Conservation (phyloP, 2,797 vertebrate species). For the Cyprinella venusta region DNA sequence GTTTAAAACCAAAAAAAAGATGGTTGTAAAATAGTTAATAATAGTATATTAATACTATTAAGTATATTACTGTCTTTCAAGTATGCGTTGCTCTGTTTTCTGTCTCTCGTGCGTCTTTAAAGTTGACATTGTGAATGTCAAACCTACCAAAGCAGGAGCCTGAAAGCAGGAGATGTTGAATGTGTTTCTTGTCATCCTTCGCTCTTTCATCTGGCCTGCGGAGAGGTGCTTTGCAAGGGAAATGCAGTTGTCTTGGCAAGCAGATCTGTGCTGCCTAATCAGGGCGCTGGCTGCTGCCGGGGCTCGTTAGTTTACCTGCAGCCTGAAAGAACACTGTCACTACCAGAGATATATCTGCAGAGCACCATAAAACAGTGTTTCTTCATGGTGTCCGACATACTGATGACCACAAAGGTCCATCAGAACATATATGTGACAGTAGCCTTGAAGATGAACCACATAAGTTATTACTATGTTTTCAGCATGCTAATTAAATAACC, state of each 20-base stretch:
- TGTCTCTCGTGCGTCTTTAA: slow-evolving; percentile 49
- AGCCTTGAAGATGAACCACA: not conserved
- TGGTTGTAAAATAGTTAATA: not conserved
- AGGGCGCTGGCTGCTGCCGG: slow-evolving; percentile 66
- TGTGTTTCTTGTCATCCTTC: slow-evolving; percentile 71
- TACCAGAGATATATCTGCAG: slow-evolving; percentile 66
- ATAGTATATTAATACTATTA: not conserved
- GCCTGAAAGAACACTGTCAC: slow-evolving; percentile 70
- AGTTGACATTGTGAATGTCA: slow-evolving; percentile 68
- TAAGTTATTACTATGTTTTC: not conserved
- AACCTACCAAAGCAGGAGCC: slow-evolving; percentile 66
- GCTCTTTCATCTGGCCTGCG: slow-evolving; percentile 72
- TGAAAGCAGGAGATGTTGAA: slow-evolving; percentile 69
- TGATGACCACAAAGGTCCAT: not conserved
- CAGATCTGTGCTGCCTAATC: slow-evolving; percentile 77
- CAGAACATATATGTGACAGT: not conserved
- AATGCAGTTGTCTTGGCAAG: slow-evolving; percentile 73
- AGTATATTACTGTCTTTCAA: slow-evolving; percentile 32
- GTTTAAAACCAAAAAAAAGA: not conserved
- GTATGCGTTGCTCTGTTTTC: slow-evolving; percentile 41
- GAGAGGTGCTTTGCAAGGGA: slow-evolving; percentile 77
- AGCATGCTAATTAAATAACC: not conserved
- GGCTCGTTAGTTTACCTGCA: slow-evolving; percentile 68
- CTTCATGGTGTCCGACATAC: not conserved
- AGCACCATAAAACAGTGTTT: slow-evolving; percentile 12